Evolutionary conservation across 1,140 invertebrate species (phyloP).

Genomic region (Charaxes varanes): DNA sequence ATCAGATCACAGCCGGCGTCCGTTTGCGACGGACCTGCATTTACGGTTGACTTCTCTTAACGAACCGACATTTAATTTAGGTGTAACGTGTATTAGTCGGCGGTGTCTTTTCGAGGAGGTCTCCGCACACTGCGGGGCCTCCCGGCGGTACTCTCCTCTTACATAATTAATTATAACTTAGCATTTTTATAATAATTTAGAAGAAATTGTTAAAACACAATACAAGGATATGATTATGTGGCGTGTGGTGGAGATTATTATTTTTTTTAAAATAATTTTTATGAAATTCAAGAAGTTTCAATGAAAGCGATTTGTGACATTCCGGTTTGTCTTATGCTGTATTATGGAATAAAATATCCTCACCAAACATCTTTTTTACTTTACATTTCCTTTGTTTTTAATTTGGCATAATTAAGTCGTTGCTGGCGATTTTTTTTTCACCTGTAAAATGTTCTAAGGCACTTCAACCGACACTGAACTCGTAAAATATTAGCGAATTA

Average conservation of each 20-base stretch:
- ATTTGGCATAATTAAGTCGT: too few species aligned
- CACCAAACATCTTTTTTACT: slow-evolving; percentile 60
- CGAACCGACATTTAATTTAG: slow-evolving; percentile 69
- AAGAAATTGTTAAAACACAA: slow-evolving; percentile 67
- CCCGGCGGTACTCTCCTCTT: slow-evolving; percentile 62
- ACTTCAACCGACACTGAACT: too few species aligned
- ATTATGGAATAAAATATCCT: slow-evolving; percentile 77
- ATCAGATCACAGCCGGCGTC: slow-evolving; percentile 38
- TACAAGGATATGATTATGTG: slow-evolving; percentile 55
- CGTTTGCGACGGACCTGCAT: slow-evolving; percentile 51
- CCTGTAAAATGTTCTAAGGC: too few species aligned
- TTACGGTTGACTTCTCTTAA: slow-evolving; percentile 62
- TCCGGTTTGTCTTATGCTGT: slow-evolving; percentile 76
- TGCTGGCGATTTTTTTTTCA: too few species aligned
- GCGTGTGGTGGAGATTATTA: slow-evolving; percentile 57
- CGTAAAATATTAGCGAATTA: too few species aligned
- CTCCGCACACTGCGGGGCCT: slow-evolving; percentile 38
- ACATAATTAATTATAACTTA: slow-evolving; percentile 73
- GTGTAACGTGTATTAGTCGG: slow-evolving; percentile 64
- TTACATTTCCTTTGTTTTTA: slow-evolving; percentile 15
- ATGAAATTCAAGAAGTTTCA: slow-evolving; percentile 52
- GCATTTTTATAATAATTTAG: slow-evolving; percentile 73
- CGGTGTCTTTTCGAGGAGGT: slow-evolving; percentile 54
- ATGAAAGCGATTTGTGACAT: slow-evolving; percentile 72
- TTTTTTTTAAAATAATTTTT: slow-evolving; percentile 72